Base-by-base conservation (phyloP, 2,888 invertebrate species). In the Noctua pronuba region DNA sequence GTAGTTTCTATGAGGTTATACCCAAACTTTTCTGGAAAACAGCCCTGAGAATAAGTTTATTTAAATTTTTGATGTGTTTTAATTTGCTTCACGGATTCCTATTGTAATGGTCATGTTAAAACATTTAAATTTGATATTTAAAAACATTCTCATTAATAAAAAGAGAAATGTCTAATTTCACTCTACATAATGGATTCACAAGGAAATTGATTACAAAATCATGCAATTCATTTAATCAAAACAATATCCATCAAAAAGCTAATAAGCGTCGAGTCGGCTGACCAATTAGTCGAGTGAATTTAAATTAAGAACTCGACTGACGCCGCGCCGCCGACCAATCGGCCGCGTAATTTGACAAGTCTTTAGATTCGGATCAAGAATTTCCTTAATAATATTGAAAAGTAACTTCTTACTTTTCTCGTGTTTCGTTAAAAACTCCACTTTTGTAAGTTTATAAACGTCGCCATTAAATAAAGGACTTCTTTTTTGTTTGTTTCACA, bases 251-350 rank as follows among this genome's bases (percentile, higher is more conserved):
- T 90, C 90, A 89, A 88, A 88, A 90, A 88, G 90, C 88, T 88
- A 91, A 90, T 91, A 90, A 88, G 88, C 85, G 86, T 87, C 89
- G 84, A 85, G 76, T 82, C 85, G 82, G 81, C 87, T 86, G 89
- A 91, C 90, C 90, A 91, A 91, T 91, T 91, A 91, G 88, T 82
- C 74, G 88, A 86, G 85, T 87, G 88, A 91, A 91, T 91, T 91
- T 89, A 90, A 91, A 91, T 91, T 89, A 91, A 91, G 90, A 90
- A 90, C 88, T 88, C 86, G 73, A 80, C 86, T 85, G 91, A 85
- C 87, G 87, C 78, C 82, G 75, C 79, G 79, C 80, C 83, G 84
- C 70, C 82, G 76, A 83, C 88, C 89, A 89, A 91, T 91, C 90
- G 89, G 84, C 87, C 89, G 87, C 87, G 83, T 87, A 91, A 91